Evolutionary conservation across 2,113 vertebrate genomes (phyloP).

Genomic region (Eurypyga helias): DNA sequence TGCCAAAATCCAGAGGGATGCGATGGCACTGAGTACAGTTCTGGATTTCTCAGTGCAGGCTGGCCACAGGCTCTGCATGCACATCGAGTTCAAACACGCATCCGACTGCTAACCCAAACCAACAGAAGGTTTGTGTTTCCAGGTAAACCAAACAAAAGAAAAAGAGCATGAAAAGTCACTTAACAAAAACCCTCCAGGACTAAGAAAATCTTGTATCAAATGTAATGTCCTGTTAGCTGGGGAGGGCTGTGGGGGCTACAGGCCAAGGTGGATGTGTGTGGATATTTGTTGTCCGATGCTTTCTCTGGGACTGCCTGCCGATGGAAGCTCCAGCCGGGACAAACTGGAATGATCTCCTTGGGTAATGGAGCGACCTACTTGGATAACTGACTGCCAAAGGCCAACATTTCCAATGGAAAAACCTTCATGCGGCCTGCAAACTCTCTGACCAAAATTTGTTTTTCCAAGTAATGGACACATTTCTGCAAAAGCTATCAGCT

Average conservation of each 20-base stretch:
- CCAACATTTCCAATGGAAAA: neutral
- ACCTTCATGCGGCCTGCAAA: neutral
- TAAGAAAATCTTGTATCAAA: neutral
- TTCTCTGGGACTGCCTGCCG: neutral
- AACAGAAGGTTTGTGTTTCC: neutral
- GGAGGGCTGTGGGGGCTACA: neutral
- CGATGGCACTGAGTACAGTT: rapidly evolving
- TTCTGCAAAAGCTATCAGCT: slow-evolving; percentile 42
- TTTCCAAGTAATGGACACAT: neutral
- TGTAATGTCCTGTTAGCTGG: neutral
- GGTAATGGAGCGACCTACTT: neutral
- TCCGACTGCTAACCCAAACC: neutral
- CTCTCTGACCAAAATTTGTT: neutral
- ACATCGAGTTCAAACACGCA: neutral
- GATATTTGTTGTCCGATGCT: neutral
- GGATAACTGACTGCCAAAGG: neutral
- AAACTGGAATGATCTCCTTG: neutral
- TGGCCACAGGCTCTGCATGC: neutral
- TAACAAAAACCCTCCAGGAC: neutral
- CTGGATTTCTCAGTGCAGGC: neutral
- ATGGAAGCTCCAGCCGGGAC: neutral
- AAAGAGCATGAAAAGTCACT: neutral
- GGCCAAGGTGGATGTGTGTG: neutral
- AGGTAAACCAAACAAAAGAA: neutral
- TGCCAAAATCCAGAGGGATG: neutral